phyloP scores from a whole-genome alignment of 2,113 vertebrate species.

The Crotalus viridis region DNA sequence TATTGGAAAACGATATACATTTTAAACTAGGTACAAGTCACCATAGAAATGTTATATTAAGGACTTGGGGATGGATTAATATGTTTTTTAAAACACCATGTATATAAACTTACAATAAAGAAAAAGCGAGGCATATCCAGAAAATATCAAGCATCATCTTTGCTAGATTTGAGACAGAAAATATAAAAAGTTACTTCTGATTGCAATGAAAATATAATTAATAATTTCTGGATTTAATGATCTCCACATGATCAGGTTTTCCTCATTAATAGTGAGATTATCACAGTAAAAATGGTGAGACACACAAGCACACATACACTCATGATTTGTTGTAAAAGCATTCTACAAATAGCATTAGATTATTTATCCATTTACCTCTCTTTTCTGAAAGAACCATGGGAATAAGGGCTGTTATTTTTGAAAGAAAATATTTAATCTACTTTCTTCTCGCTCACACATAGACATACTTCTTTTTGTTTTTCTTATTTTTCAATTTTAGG shows the following conservation, averaged over 20 bases:
- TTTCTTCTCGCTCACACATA: neutral
- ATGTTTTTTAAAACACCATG: neutral
- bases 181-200: neutral
- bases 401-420: neutral
- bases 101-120: neutral
- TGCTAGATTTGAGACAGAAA: neutral
- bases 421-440: neutral
- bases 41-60: neutral
- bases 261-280: neutral
- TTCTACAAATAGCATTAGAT: neutral
- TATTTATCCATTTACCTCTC: neutral
- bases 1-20: neutral
- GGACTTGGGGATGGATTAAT: neutral
- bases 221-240: neutral
- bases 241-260: neutral
- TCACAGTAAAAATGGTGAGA: neutral
- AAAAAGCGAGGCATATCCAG: neutral
- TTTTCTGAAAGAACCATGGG: neutral
- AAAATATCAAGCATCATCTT: neutral
- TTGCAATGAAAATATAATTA: neutral
- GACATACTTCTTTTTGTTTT: slow-evolving; percentile 36
- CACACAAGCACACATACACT: neutral
- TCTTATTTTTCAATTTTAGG: slow-evolving; percentile 53
- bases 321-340: neutral
- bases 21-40: neutral